Evolutionary conservation across 2,797 vertebrate genomes (phyloP), one percentile per base, ranked within the genome.

Genomic region (Phalloptychus januarius): DNA sequence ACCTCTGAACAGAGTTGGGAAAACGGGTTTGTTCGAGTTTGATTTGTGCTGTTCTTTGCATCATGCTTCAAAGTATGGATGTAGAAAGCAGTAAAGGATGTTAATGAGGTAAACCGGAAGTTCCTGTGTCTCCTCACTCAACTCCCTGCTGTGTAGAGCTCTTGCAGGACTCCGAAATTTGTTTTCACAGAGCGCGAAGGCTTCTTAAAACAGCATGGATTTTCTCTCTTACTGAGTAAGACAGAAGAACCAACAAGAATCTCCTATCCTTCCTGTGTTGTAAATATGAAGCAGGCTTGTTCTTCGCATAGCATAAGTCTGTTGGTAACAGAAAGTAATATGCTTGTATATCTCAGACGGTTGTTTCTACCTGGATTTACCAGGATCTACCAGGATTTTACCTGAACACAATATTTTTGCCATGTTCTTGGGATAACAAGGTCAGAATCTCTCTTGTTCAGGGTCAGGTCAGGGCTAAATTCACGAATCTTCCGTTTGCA

Each of bases 391-490:
- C 8, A 23, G 36, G 8, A 65, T 38, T 25, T 67, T 50, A 31
- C 38, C 11, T 28, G 20, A 2, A 42, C 28, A 15, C 6, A 8
- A 20, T 56, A 67, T 25, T 74, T 28, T 50, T 54, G 46, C 38
- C 5, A 44, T 31, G 44, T n/a, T 67, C 31, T 48, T 54, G 28
- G 56, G 42, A 75, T 45, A 52, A 79, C n/a, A 71, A 74, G n/a
- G 42, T 76, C 44, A 75, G 65, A 69, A 76, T 74, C 77, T 79
- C 23, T 44, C n/a, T 79, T 89, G 71, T 65, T 85, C n/a, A n/a
- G n/a, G n/a, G n/a, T n/a, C n/a, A 93, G 90, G 89, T 94, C 92
- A 94, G 90, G 90, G 93, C 75, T 92, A 92, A 93, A 84, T 77
- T 87, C 73, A 80, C 5, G 25, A 91, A 90, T 91, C 78, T 82